Evolutionary conservation across 2,888 invertebrate species (phyloP), one percentile per base, ranked within the genome.

Genomic region (Drosophila limbata): DNA sequence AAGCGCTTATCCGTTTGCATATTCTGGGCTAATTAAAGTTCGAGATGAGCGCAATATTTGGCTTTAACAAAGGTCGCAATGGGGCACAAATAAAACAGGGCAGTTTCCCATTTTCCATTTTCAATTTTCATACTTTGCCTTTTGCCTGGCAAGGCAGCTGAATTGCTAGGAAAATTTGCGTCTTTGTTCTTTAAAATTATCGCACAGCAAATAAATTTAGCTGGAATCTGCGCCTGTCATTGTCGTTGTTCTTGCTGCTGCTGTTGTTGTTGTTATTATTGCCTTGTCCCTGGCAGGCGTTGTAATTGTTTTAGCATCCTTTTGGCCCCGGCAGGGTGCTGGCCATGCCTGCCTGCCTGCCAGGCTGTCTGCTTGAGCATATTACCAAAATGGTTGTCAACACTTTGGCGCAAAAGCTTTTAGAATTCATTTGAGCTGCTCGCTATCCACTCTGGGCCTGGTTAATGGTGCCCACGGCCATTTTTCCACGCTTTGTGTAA

Each of bases 101-200:
- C 59, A 55, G 17, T 11, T 62, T 15, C 31, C 19, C 51, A 45
- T 11, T 62, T 15, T 19, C 19, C 51, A 45, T 48, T n/a, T 13
- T 15, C 70, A 59, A 33, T 48, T 59, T 33, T 25, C n/a, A 37
- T 44, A 17, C 19, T 47, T 57, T 33, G 59, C 63, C 59, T 55
- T 69, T 69, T 61, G 61, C 33, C 35, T 6, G 69, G 42, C 60
- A 55, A 35, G 48, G 48, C 48, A 40, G 55, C 52, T 62, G 52
- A 74, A 57, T 53, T 45, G 47, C 78, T 74, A 21, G n/a, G 65
- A 64, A 79, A 69, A 63, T 78, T 45, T 75, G 62, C 63, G 69
- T 78, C 79, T 81, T 80, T 80, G 79, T 81, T 80, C 79, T 79
- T 81, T 62, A 71, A 85, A 85, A 82, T 84, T 84, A 84, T 84